These are phyloP conservation scores for Drosophila ezoana DNA, from an alignment of 2,888 invertebrate genomes.

Conservation along the genomic window DNA sequence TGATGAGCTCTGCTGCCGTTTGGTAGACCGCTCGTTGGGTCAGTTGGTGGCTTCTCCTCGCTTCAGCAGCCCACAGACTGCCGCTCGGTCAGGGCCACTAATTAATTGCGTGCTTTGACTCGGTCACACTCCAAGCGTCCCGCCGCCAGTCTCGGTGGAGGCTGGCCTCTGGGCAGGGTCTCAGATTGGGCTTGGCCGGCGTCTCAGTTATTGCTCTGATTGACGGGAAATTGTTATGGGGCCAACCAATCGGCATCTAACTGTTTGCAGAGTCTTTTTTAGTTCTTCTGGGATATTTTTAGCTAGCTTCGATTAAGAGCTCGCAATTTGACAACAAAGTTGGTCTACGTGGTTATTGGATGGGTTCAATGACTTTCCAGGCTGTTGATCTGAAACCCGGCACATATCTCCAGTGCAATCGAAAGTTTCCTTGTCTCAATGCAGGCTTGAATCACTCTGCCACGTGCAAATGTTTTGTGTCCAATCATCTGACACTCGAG, in stretches of 20 bases:
- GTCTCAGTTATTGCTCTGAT: slow-evolving; percentile 60
- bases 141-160: slow-evolving; percentile 18
- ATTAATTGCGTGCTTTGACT: slow-evolving; percentile 70
- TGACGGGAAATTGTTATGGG: slow-evolving; percentile 75
- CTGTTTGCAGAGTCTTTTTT: slow-evolving; percentile 37
- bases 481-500: slow-evolving; percentile 72
- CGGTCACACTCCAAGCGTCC: slow-evolving; percentile 48
- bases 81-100: slow-evolving; percentile 55
- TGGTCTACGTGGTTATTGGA: slow-evolving; percentile 4
- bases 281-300: slow-evolving; percentile 35
- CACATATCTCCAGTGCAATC: slow-evolving; percentile 52
- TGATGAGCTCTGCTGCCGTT: slow-evolving; percentile 70
- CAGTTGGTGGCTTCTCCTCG: slow-evolving; percentile 47
- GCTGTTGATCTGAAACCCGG: slow-evolving; percentile 50
- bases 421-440: slow-evolving; percentile 63
- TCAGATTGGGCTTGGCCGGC: slow-evolving; percentile 30
- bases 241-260: slow-evolving; percentile 51
- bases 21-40: slow-evolving; percentile 44
- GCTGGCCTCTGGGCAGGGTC: slow-evolving; percentile 14
- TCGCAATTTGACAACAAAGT: slow-evolving; percentile 35
- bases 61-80: slow-evolving; percentile 51
- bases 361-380: slow-evolving; percentile 60
- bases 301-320: slow-evolving; percentile 51
- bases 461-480: slow-evolving; percentile 55
- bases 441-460: slow-evolving; percentile 33